Evolutionary conservation across 1,140 invertebrate species (phyloP), one percentile per base, ranked within the genome.

Genomic region (Drosophila subpulchrella): DNA sequence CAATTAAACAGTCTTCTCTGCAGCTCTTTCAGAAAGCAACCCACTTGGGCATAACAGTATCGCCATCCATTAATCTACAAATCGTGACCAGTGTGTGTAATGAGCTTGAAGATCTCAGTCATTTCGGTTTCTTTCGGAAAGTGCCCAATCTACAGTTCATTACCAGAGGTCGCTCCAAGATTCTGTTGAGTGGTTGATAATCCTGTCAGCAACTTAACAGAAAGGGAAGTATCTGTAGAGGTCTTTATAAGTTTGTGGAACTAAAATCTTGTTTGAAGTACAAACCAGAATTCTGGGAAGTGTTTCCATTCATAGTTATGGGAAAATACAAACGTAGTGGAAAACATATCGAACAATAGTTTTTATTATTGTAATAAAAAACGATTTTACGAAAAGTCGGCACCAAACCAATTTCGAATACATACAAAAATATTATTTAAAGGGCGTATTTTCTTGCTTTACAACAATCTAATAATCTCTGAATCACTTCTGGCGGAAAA

Each of bases 51-150:
- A 60, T 77, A 77, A 77, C 63, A 61, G 73, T 77, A 76, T 76
- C 73, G 53, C 38, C 34, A 42, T 39, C 17, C 41, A 57, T 77
- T 77, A 77, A 70, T 77, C 74, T 77, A 70, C 57, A 77, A 77
- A 70, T 77, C 63, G 73, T 77, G 73, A 77, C 53, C 75, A 51
- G 74, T 30, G 54, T 55, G 32, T 20, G 34, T 38, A 60, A 77
- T 61, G 56, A 53, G 61, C 34, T 62, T 51, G 46, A 54, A 63
- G 46, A 50, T 68, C 42, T 27, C 46, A 27, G 56, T 70, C 20
- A 17, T 48, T 56, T 66, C 46, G 42, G 46, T 68, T 47, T 65
- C 58, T 39, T 41, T 65, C 15, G n/a, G 15, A 68, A 41, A 67
- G 56, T 76, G 62, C 24, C 46, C 54, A 62, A 76, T 76, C 46